phyloP scores from a whole-genome alignment of 2,113 vertebrate genomes.

The Heliornis fulica region DNA sequence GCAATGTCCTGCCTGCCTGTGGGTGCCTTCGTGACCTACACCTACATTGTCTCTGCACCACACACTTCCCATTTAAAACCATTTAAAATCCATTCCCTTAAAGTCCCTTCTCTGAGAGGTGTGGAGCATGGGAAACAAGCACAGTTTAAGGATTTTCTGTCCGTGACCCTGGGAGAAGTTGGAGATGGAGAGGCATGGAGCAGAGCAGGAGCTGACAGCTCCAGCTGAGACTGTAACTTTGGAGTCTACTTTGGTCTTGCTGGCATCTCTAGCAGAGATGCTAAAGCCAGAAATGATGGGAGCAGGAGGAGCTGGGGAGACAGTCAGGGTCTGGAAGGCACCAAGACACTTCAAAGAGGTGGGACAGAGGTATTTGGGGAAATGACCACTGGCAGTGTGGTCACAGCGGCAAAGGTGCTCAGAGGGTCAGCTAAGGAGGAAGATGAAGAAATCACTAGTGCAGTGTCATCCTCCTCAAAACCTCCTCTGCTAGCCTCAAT shows the following conservation, averaged over 20 bases:
- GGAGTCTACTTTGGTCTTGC: too few relatives aligned
- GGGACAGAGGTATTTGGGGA: neutral
- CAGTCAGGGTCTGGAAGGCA: neutral
- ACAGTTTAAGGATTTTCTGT: neutral
- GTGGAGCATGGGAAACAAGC: neutral
- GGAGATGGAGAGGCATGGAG: neutral
- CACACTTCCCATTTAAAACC: neutral
- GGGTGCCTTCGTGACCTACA: neutral
- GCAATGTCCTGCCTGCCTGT: neutral
- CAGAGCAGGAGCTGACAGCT: too few relatives aligned
- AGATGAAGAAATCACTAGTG: neutral
- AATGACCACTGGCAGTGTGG: accelerated
- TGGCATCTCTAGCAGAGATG: neutral
- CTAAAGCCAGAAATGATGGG: neutral
- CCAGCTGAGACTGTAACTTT: neutral
- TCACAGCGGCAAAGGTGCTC: neutral
- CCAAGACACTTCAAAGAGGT: neutral
- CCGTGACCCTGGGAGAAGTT: neutral
- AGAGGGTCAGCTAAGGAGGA: neutral
- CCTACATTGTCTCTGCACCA: neutral
- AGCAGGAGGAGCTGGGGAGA: neutral
- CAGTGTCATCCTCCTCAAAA: neutral
- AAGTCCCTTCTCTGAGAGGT: neutral
- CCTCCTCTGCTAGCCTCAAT: neutral
- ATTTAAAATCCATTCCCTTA: neutral